Evolutionary conservation across 1,140 invertebrate species (phyloP).

Genomic region (Harlomillsia oculata): DNA sequence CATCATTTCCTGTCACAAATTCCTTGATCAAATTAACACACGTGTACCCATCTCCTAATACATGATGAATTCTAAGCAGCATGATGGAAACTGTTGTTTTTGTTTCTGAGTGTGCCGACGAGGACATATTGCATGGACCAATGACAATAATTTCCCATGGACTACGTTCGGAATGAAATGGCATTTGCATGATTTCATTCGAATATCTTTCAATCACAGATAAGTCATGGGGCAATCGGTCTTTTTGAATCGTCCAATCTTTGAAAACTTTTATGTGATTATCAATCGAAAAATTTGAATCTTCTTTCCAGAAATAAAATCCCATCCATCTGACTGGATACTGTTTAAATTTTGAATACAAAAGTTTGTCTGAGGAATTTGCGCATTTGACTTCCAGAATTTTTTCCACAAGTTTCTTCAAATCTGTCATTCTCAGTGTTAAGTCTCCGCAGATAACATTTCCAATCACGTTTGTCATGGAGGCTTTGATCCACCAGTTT

Average conservation of each 20-base stretch:
- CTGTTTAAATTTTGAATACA: conserved; percentile 6
- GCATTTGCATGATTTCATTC: not conserved
- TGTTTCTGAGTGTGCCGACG: not conserved
- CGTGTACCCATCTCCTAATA: not conserved
- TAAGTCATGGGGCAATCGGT: not conserved
- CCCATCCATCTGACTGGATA: conserved; percentile 8
- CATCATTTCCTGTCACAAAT: not conserved
- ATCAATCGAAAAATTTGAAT: conserved; percentile 6
- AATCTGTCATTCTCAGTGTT: too few relatives aligned
- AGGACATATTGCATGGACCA: not conserved
- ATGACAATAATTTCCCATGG: conserved; percentile 5
- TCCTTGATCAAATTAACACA: not conserved
- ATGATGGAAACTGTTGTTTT: not conserved
- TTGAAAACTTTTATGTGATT: conserved; percentile 10
- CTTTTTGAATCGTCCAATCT: not conserved
- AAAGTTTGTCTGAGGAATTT: not conserved
- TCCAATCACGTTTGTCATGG: too few relatives aligned
- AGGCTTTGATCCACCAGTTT: too few relatives aligned
- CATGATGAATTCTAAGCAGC: not conserved
- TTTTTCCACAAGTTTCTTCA: not conserved
- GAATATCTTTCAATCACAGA: not conserved
- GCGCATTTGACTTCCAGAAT: not conserved
- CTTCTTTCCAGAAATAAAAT: conserved; percentile 16
- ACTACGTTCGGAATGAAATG: not conserved
- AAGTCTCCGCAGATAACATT: too few relatives aligned